Percentiles rank a stretch among this genome's conserved stretches.
Conservation (phyloP, 2,113 vertebrate genomes). For the Ictalurus furcatus region DNA sequence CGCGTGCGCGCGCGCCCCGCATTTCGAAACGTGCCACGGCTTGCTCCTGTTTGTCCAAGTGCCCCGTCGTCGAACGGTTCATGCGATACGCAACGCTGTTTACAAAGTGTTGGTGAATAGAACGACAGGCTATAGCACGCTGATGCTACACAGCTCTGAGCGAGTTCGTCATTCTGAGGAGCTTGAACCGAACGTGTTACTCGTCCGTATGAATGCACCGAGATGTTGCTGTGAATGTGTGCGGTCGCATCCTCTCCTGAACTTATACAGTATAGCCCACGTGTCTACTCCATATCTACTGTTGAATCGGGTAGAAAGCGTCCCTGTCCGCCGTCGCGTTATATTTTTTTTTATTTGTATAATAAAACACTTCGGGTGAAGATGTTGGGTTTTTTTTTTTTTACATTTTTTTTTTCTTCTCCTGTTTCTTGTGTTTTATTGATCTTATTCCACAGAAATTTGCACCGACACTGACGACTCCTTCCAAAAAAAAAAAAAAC, state of each 20-base stretch:
- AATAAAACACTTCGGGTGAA: too few relatives aligned
- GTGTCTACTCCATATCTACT: too few relatives aligned
- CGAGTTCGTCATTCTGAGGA: not conserved
- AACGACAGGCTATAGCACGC: not conserved
- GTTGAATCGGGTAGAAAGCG: too few relatives aligned
- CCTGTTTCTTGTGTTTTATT: not conserved
- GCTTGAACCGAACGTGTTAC: not conserved
- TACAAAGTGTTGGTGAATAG: not conserved
- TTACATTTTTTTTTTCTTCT: too few relatives aligned
- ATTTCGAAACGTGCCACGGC: conserved; percentile 1
- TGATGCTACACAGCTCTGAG: not conserved
- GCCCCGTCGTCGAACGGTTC: not conserved
- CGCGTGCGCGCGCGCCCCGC: not conserved
- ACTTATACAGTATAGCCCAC: too few relatives aligned
- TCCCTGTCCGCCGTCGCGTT: too few relatives aligned
- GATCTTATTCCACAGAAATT: not conserved
- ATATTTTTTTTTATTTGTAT: too few relatives aligned
- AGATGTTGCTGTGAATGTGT: too few relatives aligned
- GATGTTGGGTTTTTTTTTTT: too few relatives aligned
- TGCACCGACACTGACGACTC: not conserved
- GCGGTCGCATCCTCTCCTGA: too few relatives aligned
- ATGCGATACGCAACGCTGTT: not conserved
- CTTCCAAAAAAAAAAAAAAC: too few relatives aligned
- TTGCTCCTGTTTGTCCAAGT: not conserved
- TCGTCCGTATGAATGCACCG: not conserved